Percentiles rank a stretch among this genome's conserved stretches.
These are phyloP conservation scores for Electrophaes corylata DNA, from an alignment of 2,888 invertebrate genomes.

Conservation along the genomic window DNA sequence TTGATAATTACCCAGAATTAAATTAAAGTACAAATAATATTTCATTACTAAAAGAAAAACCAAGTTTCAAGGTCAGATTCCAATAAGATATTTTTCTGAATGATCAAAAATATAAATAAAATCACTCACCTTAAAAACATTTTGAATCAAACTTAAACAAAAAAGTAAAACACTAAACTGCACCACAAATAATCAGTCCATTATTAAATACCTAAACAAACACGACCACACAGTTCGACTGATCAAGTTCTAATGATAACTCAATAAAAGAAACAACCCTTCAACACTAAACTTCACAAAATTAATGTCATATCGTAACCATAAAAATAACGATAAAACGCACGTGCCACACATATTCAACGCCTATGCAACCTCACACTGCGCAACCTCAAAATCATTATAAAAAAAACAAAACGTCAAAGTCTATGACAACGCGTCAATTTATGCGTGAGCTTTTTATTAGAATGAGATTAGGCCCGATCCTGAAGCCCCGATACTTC, in stretches of 20 bases:
- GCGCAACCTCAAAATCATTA: slow-evolving; percentile 50
- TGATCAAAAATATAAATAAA: not conserved
- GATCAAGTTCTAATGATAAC: slow-evolving; percentile 71
- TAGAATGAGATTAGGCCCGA: slow-evolving; percentile 80
- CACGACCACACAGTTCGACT: slow-evolving; percentile 76
- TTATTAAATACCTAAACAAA: slow-evolving; percentile 57
- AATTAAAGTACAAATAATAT: not conserved
- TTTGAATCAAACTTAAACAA: slow-evolving; percentile 49
- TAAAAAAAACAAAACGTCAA: slow-evolving; percentile 66
- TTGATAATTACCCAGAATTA: too few species aligned
- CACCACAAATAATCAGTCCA: slow-evolving; percentile 60
- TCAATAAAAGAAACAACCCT: slow-evolving; percentile 74
- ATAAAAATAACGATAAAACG: slow-evolving; percentile 77
- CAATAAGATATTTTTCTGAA: not conserved
- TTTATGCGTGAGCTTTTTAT: slow-evolving; percentile 82
- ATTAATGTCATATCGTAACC: slow-evolving; percentile 72
- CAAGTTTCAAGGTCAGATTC: not conserved
- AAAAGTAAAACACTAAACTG: slow-evolving; percentile 50
- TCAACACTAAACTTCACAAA: slow-evolving; percentile 72
- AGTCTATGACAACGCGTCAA: slow-evolving; percentile 73
- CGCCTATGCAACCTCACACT: slow-evolving; percentile 66
- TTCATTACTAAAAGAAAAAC: not conserved
- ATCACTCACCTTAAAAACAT: slow-evolving; percentile 70
- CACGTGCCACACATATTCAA: slow-evolving; percentile 78
- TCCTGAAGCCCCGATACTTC: slow-evolving; percentile 80